A percentile compares a stretch with the other conserved stretches of the same genome.
These are phyloP conservation scores for Riparia riparia DNA, from an alignment of 2,113 vertebrate genomes.

Conservation along the genomic window DNA sequence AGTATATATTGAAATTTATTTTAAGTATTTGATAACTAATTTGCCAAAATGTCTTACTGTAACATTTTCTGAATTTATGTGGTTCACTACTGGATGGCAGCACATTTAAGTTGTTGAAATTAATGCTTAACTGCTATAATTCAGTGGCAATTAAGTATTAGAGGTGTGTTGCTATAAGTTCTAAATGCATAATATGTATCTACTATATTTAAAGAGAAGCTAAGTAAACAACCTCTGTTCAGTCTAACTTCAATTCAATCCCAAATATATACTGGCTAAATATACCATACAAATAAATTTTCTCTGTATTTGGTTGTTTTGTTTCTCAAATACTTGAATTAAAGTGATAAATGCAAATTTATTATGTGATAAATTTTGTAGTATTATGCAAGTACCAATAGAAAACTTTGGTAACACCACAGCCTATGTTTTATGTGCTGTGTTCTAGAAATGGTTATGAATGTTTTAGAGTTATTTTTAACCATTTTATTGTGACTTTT, in stretches of 20 bases:
- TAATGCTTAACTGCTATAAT: background rate
- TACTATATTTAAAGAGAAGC: background rate
- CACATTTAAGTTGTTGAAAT: background rate
- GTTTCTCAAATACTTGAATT: background rate
- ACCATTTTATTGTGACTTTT: constrained; percentile 49
- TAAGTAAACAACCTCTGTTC: background rate
- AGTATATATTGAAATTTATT: background rate
- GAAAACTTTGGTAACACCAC: background rate
- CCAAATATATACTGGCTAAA: background rate
- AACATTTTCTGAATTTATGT: background rate
- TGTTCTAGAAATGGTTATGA: constrained; percentile 46
- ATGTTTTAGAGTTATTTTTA: constrained; percentile 58
- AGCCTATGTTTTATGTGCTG: background rate
- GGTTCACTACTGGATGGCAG: background rate
- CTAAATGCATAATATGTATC: background rate
- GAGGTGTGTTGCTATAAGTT: background rate
- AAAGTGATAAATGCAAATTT: background rate
- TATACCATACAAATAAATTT: background rate
- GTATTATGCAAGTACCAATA: background rate
- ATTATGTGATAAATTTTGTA: background rate
- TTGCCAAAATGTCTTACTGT: background rate
- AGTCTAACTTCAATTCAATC: background rate
- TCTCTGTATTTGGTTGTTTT: background rate
- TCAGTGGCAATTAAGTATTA: background rate
- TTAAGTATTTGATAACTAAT: background rate